These are phyloP conservation scores for Catostylus mosaicus DNA, from an alignment of 30 jellyfish, hydroid and myxozoan species.

Conservation along the genomic window DNA sequence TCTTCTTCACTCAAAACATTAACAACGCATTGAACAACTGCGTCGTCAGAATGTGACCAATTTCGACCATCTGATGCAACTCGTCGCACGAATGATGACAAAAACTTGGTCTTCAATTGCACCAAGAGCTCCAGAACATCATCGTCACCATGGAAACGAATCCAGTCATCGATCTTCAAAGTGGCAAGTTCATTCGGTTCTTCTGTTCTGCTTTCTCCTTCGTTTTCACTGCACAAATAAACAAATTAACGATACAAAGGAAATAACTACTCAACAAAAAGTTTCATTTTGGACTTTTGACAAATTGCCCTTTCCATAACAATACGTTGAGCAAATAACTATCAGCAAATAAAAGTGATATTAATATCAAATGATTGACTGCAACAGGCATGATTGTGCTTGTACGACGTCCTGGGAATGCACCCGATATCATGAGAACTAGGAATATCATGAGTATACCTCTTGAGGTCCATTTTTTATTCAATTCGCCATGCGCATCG, in stretches of 20 bases:
- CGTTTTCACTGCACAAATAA: slow-evolving; percentile 28
- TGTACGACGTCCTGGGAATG: too few relatives aligned
- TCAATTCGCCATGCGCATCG: too few relatives aligned
- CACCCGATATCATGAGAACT: too few relatives aligned
- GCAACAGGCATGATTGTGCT: too few relatives aligned
- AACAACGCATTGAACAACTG: slow-evolving; percentile 77
- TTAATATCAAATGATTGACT: too few relatives aligned
- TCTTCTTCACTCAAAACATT: slow-evolving; percentile 76
- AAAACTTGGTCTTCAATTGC: slow-evolving; percentile 68
- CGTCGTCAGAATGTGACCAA: slow-evolving; percentile 91
- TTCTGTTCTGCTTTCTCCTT: slow-evolving; percentile 21
- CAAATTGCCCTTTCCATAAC: too few relatives aligned
- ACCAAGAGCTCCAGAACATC: slow-evolving; percentile 67
- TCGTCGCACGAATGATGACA: slow-evolving; percentile 71
- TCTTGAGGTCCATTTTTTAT: too few relatives aligned
- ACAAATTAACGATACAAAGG: too few relatives aligned
- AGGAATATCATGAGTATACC: too few relatives aligned
- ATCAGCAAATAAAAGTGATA: too few relatives aligned
- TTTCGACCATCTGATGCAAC: slow-evolving; percentile 79
- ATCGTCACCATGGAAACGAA: slow-evolving; percentile 89
- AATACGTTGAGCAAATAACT: too few relatives aligned
- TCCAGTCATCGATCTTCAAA: slow-evolving; percentile 90
- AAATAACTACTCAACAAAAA: neutral
- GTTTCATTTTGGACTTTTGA: neutral
- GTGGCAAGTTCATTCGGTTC: slow-evolving; percentile 30